Evolutionary conservation across 1,140 invertebrate species (phyloP).

Genomic region (Bombus terrestris): DNA sequence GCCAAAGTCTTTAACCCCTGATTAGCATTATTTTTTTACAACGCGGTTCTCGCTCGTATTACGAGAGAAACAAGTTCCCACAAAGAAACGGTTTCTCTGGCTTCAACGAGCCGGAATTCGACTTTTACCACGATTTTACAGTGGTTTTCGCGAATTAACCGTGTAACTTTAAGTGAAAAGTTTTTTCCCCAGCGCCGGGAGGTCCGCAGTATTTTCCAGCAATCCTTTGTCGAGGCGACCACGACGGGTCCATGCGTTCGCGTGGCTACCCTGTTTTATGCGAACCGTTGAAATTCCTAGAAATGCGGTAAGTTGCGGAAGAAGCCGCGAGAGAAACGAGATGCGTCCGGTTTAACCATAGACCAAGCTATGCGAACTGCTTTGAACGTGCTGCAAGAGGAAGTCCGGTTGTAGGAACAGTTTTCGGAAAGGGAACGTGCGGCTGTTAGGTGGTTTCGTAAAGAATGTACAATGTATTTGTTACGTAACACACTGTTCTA

Average conservation of each 20-base stretch:
- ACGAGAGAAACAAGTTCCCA: not conserved
- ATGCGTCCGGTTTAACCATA: not conserved
- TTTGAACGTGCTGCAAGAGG: not conserved
- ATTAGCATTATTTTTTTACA: not conserved
- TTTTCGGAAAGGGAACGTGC: not conserved
- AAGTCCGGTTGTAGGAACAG: not conserved
- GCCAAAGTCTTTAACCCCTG: not conserved
- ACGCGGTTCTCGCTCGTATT: not conserved
- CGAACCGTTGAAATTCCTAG: not conserved
- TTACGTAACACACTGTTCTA: not conserved
- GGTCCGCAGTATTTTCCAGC: not conserved
- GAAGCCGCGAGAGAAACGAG: not conserved
- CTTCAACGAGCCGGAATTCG: not conserved
- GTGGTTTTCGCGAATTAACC: constrained; percentile 12
- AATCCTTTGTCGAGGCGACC: constrained; percentile 8
- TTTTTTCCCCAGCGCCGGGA: not conserved
- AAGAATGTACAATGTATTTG: not conserved
- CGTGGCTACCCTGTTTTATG: not conserved
- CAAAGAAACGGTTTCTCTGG: not conserved
- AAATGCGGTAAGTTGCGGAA: not conserved
- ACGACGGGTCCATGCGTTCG: not conserved
- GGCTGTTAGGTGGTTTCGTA: not conserved
- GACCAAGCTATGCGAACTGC: not conserved
- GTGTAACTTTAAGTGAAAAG: constrained; percentile 26
- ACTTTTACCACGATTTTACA: constrained; percentile 3